phyloP scores from a whole-genome alignment of 2,113 vertebrate species.

The Gnathonemus longibarbis region DNA sequence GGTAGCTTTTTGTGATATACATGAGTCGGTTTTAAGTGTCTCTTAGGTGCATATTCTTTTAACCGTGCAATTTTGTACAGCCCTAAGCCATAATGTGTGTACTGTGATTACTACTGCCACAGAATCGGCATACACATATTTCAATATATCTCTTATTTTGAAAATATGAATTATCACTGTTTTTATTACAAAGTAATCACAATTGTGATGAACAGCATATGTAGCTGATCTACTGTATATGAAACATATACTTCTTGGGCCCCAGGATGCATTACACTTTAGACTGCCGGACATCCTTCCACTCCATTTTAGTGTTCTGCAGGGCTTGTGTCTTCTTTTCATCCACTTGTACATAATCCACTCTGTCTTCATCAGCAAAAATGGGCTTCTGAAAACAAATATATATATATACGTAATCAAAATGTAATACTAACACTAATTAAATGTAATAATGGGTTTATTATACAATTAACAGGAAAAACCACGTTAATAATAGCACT shows the following conservation, averaged over 20 bases:
- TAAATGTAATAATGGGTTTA: not conserved
- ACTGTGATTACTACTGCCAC: not conserved
- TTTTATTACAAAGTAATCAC: not conserved
- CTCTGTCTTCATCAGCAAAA: constrained; percentile 79
- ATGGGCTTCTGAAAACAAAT: constrained; percentile 69
- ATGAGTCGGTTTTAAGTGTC: not conserved
- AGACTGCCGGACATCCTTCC: constrained; percentile 87
- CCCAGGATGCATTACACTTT: constrained; percentile 57
- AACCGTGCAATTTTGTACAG: not conserved
- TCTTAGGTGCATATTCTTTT: not conserved
- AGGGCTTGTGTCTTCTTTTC: constrained; percentile 95
- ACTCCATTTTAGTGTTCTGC: constrained; percentile 89
- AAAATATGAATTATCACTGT: not conserved
- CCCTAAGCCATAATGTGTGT: not conserved
- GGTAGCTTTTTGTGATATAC: not conserved
- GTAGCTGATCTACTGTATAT: not conserved
- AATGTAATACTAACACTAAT: not conserved
- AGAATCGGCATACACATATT: not conserved
- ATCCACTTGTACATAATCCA: constrained; percentile 93
- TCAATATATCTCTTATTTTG: not conserved
- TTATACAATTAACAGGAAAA: not conserved
- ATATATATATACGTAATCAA: not conserved
- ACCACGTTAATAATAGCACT: not conserved
- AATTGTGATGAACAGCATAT: not conserved
- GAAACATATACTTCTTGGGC: constrained; percentile 25